A percentile compares a stretch with the other conserved stretches of the same genome.
Evolutionary conservation across 2,888 invertebrate species (phyloP).

Genomic region (Ctenicera cuprea): DNA sequence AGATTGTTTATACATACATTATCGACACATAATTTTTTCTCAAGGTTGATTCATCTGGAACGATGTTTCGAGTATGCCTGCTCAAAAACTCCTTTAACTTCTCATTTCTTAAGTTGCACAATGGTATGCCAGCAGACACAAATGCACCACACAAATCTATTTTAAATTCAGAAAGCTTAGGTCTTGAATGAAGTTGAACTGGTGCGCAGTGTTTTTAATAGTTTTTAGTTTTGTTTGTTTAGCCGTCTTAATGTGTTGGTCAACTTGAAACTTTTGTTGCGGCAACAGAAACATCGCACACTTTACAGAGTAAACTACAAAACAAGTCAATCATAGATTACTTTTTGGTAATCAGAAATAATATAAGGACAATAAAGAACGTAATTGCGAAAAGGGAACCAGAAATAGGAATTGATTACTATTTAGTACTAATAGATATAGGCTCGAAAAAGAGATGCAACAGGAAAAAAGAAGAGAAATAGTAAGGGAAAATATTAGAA

Average conservation of each 20-base stretch:
- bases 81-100: slow-evolving; percentile 18
- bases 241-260: too few relatives aligned
- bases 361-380: too few relatives aligned
- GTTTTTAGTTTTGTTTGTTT: slow-evolving; percentile 12
- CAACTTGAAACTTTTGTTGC: slow-evolving; percentile 27
- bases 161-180: slow-evolving; percentile 15
- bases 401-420: too few relatives aligned
- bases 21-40: slow-evolving; percentile 53
- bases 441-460: too few relatives aligned
- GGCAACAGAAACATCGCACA: slow-evolving; percentile 13
- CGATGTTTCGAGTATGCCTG: neutral
- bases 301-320: slow-evolving; percentile 16
- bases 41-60: slow-evolving; percentile 52
- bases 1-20: too few relatives aligned
- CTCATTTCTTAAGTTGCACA: slow-evolving; percentile 8
- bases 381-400: too few relatives aligned
- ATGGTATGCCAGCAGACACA: slow-evolving; percentile 19
- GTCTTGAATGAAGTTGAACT: neutral
- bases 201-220: neutral
- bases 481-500: too few relatives aligned
- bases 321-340: too few relatives aligned
- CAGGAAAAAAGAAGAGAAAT: too few relatives aligned
- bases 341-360: too few relatives aligned
- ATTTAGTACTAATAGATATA: too few relatives aligned
- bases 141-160: slow-evolving; percentile 10